phyloP scores from a whole-genome alignment of 1,140 invertebrate species.

The Stenopsyche tienmushanensis region DNA sequence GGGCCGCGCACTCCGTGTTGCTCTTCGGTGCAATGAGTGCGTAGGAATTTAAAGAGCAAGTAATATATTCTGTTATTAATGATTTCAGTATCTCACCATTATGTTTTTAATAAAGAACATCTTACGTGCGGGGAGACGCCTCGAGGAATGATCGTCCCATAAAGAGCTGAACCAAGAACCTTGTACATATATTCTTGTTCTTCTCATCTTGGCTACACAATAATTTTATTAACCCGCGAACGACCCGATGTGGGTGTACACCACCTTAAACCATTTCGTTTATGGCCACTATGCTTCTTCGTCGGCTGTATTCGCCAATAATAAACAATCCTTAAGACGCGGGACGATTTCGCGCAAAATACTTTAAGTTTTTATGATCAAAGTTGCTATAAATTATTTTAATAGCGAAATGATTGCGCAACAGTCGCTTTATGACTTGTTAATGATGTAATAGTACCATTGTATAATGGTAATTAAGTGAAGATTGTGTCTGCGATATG shows the following conservation, averaged over 20 bases:
- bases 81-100: constrained; percentile 39
- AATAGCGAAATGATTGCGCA: too few species aligned
- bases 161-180: neutral
- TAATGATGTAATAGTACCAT: too few species aligned
- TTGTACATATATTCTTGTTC: constrained; percentile 14
- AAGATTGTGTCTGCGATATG: too few species aligned
- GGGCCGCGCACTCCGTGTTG: too few species aligned
- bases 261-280: neutral
- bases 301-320: too few species aligned
- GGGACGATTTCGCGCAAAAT: too few species aligned
- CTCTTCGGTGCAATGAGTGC: neutral
- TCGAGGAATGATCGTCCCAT: constrained; percentile 28
- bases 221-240: constrained; percentile 23
- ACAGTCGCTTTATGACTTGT: too few species aligned
- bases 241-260: neutral
- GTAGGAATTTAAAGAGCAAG: neutral
- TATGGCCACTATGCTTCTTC: too few species aligned
- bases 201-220: neutral
- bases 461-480: too few species aligned
- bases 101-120: constrained; percentile 42
- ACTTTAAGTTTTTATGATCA: too few species aligned
- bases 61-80: constrained; percentile 41
- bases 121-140: constrained; percentile 30
- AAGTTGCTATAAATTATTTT: too few species aligned
- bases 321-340: too few species aligned